phyloP scores from a whole-genome alignment of 2,797 vertebrate genomes.

The Hephaestus fuliginosus region DNA sequence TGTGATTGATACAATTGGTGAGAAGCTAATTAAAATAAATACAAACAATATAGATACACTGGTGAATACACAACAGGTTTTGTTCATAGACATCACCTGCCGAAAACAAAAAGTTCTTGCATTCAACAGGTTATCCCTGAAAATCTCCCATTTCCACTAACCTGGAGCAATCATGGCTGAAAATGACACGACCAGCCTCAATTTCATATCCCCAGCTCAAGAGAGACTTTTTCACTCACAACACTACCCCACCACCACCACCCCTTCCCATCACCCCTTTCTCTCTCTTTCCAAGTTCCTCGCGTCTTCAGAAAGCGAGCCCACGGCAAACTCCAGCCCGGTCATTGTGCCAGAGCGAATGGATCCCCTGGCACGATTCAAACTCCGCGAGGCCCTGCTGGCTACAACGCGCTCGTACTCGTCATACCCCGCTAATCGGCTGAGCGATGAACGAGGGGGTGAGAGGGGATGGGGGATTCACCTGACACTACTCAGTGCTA shows the following conservation, averaged over 20 bases:
- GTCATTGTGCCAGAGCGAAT: slow-evolving; percentile 55
- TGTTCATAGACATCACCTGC: background rate
- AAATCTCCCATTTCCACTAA: slow-evolving; percentile 34
- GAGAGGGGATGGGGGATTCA: slow-evolving; percentile 1
- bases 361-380: slow-evolving; percentile 55
- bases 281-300: slow-evolving; percentile 25
- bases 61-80: background rate
- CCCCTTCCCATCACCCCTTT: too few species aligned
- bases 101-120: background rate
- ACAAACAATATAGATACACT: background rate
- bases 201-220: slow-evolving; percentile 32
- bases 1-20: background rate
- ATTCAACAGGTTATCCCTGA: slow-evolving; percentile 8
- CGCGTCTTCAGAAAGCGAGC: slow-evolving; percentile 64
- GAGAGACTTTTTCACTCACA: slow-evolving; percentile 36
- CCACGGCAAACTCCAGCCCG: slow-evolving; percentile 55
- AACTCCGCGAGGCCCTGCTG: slow-evolving; percentile 29
- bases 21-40: background rate
- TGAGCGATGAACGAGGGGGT: slow-evolving; percentile 31
- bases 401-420: slow-evolving; percentile 54
- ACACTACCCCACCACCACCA: background rate
- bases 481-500: slow-evolving; percentile 9
- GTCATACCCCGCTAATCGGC: slow-evolving; percentile 54
- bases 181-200: slow-evolving; percentile 36
- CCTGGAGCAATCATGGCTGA: background rate